phyloP scores from a whole-genome alignment of 2,113 vertebrate genomes.

The Tilapia sparmanii region DNA sequence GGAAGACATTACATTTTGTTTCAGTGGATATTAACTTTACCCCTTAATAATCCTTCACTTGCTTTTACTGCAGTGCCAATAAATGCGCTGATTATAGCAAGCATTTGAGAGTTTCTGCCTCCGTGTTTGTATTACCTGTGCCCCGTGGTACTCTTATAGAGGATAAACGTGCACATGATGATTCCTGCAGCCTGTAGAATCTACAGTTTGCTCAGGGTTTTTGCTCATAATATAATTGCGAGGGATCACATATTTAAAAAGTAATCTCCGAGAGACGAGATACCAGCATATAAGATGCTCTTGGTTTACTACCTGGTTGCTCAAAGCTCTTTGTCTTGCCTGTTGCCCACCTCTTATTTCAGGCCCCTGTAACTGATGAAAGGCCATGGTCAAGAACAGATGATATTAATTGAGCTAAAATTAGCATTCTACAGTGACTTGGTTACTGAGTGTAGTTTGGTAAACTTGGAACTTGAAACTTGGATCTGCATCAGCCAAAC shows the following conservation, averaged over 20 bases:
- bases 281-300: neutral
- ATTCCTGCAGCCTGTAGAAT: neutral
- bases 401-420: neutral
- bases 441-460: neutral
- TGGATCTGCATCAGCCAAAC: neutral
- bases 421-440: neutral
- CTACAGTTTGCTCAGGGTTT: neutral
- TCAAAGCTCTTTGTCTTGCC: neutral
- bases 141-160: accelerated
- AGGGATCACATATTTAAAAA: neutral
- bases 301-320: neutral
- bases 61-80: neutral
- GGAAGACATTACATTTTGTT: neutral
- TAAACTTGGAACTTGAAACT: neutral
- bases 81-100: neutral
- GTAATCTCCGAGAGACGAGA: neutral
- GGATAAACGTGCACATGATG: neutral
- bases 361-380: neutral
- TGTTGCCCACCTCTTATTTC: neutral
- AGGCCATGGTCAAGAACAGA: neutral
- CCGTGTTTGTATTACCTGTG: neutral
- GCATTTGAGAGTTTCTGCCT: neutral
- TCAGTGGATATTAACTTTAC: neutral
- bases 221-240: neutral
- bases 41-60: neutral